Conservation (phyloP, 2,113 vertebrate species). For the Fulmarus glacialis region DNA sequence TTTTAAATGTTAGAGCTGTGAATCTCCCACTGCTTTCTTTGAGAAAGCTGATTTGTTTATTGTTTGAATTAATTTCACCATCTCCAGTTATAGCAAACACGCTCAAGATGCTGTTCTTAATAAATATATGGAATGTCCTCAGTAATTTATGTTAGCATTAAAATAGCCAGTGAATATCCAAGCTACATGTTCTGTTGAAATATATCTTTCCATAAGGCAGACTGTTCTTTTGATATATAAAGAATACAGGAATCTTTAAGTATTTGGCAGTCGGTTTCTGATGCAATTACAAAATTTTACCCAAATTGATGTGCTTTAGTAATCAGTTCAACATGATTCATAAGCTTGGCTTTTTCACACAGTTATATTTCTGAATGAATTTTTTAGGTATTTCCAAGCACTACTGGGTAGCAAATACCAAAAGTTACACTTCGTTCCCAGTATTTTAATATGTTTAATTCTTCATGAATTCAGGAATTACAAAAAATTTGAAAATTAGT, state of each 20-base stretch:
- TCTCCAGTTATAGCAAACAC: not conserved
- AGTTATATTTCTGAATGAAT: not conserved
- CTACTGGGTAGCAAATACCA: not conserved
- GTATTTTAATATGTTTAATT: not conserved
- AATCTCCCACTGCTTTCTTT: not conserved
- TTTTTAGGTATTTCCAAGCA: not conserved
- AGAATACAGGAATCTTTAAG: not conserved
- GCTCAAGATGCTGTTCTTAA: not conserved
- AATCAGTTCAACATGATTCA: not conserved
- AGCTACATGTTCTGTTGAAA: not conserved
- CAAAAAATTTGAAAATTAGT: not conserved
- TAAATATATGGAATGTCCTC: not conserved
- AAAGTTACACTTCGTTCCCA: not conserved
- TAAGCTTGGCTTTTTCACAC: not conserved
- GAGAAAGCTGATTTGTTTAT: conserved; percentile 3
- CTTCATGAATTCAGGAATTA: not conserved
- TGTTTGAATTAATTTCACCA: conserved; percentile 21
- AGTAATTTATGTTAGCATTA: not conserved
- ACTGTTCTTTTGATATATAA: not conserved
- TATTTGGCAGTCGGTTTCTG: not conserved
- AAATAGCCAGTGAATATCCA: not conserved
- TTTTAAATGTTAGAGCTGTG: not conserved
- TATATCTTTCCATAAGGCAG: not conserved
- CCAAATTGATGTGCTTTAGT: not conserved
- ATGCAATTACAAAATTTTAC: not conserved